These are phyloP conservation scores for Perognathus longimembris DNA, from an alignment of 2,113 vertebrate genomes.

Conservation along the genomic window DNA sequence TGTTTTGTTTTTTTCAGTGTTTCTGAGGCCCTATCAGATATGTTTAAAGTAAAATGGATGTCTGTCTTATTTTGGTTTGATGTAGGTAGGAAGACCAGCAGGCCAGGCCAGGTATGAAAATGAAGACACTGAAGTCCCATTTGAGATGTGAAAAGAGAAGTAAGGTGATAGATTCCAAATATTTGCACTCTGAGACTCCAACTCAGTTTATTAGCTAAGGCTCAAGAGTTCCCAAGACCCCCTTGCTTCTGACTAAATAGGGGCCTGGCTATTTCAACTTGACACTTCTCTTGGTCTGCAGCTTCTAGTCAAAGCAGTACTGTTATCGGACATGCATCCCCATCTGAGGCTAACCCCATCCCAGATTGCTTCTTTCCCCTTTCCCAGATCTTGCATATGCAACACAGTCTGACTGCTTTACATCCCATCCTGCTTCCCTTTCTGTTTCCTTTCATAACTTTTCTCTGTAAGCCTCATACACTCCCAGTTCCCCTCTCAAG, in stretches of 20 bases:
- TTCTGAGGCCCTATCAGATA: neutral
- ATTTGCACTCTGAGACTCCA: neutral
- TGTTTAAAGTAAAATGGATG: neutral
- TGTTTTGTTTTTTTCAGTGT: conserved; percentile 10
- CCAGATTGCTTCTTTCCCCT: neutral
- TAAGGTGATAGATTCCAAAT: neutral
- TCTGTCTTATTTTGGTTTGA: neutral
- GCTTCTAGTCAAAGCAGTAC: neutral
- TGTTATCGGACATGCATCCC: neutral
- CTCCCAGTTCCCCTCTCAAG: neutral
- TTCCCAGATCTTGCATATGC: neutral
- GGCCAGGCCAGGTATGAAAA: neutral
- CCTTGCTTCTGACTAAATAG: neutral
- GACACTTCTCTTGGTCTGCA: neutral
- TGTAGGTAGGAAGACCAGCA: neutral
- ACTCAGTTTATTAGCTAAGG: neutral
- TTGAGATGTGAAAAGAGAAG: neutral
- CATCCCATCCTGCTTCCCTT: neutral
- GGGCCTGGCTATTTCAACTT: neutral
- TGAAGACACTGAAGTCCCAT: neutral
- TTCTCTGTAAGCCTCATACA: neutral
- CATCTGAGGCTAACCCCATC: neutral
- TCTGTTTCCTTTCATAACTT: neutral
- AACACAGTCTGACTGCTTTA: neutral
- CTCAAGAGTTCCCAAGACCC: neutral